Base-by-base conservation (phyloP, 2,797 vertebrate genomes). In the Staurois parvus region DNA sequence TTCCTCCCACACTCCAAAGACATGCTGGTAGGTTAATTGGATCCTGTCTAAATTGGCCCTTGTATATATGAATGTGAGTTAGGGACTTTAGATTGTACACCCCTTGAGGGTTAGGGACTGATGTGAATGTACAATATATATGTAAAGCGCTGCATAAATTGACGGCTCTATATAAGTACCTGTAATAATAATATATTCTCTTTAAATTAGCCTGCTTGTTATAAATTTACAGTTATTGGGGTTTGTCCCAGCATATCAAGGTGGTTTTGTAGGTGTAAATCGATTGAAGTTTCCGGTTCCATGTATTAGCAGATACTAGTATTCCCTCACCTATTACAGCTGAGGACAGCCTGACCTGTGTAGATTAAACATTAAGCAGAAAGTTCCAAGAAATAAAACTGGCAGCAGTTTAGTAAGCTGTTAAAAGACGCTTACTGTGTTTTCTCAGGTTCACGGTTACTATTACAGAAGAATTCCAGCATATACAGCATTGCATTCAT, bases 361-460 rank as follows among this genome's bases (percentile, higher is more conserved):
- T 32, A 72, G 34, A 72, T 72, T 72, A 72, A 66, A 66, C 28
- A 66, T 66, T 66, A 66, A 28, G 28, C 64, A 24, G 6, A 59
- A 59, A 59, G 52, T 59, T 59, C 52, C 21, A 59, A 59, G 52
- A 59, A 59, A 59, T 59, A 59, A 59, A 59, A 21, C 52, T 59
- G 52, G 52, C 52, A 59, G 21, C 52, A 59, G 52, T 59, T 59
- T 59, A 59, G 52, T 59, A 8, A 24, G 52, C 52, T 59, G 52
- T 59, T 59, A 59, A 24, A 59, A 59, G 52, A 59, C 21, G 21
- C 52, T 59, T 59, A 59, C 52, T 59, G 21, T 59, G 52, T 59
- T 59, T 52, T 52, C 17, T 52, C 48, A 52, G 15, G 48, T 52
- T 59, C 52, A 59, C 19, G 21, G 52, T 59, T 59, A 59, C 52